Percentiles rank a stretch among this genome's conserved stretches.
Evolutionary conservation across 1,140 invertebrate genomes (phyloP).

Genomic region (Drosophila dunni): DNA sequence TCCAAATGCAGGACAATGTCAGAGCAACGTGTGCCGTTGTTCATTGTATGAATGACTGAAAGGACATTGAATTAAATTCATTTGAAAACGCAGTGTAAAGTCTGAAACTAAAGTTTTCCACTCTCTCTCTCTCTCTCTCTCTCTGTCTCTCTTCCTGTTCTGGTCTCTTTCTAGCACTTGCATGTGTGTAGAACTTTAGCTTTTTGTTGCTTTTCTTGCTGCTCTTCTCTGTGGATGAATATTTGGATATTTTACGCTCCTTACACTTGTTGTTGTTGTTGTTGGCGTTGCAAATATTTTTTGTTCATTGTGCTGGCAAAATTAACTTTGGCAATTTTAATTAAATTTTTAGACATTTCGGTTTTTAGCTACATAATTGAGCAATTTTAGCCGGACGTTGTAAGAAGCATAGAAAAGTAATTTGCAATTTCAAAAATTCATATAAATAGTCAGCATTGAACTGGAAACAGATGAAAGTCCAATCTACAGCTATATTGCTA

Average conservation of each 20-base stretch:
- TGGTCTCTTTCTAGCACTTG: neutral
- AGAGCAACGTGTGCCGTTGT: constrained; percentile 36
- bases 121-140: neutral
- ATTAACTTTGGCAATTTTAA: constrained; percentile 80
- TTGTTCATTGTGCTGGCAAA: constrained; percentile 43
- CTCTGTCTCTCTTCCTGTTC: neutral
- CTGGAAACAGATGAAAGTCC: neutral
- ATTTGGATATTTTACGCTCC: constrained; percentile 66
- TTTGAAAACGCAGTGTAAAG: constrained; percentile 73
- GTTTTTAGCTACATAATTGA: constrained; percentile 55
- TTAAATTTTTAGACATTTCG: constrained; percentile 73
- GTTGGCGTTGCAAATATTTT: constrained; percentile 36
- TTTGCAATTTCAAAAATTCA: constrained; percentile 33
- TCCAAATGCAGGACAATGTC: constrained; percentile 59
- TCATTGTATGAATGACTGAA: constrained; percentile 76
- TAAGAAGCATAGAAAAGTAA: constrained; percentile 21
- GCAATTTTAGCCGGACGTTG: constrained; percentile 45
- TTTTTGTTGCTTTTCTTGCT: constrained; percentile 38
- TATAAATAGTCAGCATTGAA: constrained; percentile 17
- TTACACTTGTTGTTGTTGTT: constrained; percentile 41
- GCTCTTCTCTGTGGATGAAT: constrained; percentile 43
- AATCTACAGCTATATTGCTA: constrained; percentile 1
- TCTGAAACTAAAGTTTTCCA: constrained; percentile 74
- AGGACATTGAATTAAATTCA: constrained; percentile 83
- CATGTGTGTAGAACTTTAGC: constrained; percentile 30